Evolutionary conservation across 2,113 vertebrate species (phyloP).

Genomic region (Eublepharis macularius): DNA sequence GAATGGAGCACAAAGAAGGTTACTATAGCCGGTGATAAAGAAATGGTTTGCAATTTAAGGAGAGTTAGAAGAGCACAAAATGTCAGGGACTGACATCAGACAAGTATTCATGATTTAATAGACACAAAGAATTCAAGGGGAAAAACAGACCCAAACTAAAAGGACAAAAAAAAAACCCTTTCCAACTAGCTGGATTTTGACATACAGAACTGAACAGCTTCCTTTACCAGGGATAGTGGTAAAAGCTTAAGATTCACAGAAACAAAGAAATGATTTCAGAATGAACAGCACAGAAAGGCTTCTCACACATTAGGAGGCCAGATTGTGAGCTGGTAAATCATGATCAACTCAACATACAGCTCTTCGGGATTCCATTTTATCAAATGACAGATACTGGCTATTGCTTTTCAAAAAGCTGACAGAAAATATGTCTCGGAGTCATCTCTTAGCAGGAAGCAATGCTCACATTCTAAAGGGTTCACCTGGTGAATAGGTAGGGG

Average conservation of each 20-base stretch:
- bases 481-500: neutral
- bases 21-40: slow-evolving; percentile 1
- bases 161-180: neutral
- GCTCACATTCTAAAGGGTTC: neutral
- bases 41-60: neutral
- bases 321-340: slow-evolving; percentile 48
- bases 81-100: neutral
- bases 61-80: neutral
- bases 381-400: neutral
- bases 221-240: neutral
- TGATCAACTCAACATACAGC: slow-evolving; percentile 17
- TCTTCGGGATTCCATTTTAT: slow-evolving; percentile 24
- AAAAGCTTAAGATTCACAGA: slow-evolving; percentile 18
- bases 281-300: slow-evolving; percentile 51
- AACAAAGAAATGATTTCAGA: neutral
- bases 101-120: neutral
- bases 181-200: neutral
- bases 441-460: neutral
- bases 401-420: slow-evolving; percentile 32
- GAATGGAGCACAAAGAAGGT: slow-evolving; percentile 16
- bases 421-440: slow-evolving; percentile 34
- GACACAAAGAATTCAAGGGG: neutral
- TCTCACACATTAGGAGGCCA: neutral
- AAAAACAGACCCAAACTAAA: neutral
- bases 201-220: slow-evolving; percentile 12